Percentiles rank a stretch among this genome's conserved stretches.
Evolutionary conservation across 2,888 invertebrate genomes (phyloP).

Genomic region (Argyra leucocephala): DNA sequence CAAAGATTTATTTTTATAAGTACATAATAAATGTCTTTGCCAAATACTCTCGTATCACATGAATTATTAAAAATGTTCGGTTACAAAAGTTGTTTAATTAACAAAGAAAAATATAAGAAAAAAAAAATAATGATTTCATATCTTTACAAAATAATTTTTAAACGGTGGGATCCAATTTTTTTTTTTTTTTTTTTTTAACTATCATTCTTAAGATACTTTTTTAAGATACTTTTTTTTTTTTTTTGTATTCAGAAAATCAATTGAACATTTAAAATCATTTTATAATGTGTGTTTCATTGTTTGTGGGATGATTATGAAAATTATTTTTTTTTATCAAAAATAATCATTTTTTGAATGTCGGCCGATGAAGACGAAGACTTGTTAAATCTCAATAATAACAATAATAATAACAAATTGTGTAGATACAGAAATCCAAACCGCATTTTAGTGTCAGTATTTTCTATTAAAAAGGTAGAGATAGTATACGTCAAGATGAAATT

Average conservation of each 20-base stretch:
- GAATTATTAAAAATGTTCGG: too few species aligned
- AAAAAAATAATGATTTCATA: too few species aligned
- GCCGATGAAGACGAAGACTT: background rate
- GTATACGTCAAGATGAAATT: background rate
- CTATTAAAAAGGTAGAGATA: background rate
- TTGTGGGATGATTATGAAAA: slow-evolving; percentile 1
- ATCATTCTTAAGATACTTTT: background rate
- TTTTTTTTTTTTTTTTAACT: background rate
- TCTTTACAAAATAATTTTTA: background rate
- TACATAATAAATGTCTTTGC: too few species aligned
- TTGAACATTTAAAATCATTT: slow-evolving; percentile 1
- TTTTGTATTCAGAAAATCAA: background rate
- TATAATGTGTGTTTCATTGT: background rate
- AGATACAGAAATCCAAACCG: too few species aligned
- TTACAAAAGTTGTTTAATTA: background rate
- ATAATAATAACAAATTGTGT: too few species aligned
- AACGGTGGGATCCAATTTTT: background rate
- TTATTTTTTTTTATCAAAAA: background rate
- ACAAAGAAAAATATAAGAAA: too few species aligned
- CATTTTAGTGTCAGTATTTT: background rate
- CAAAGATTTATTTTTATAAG: too few species aligned
- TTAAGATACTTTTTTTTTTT: too few species aligned
- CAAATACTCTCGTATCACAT: too few species aligned
- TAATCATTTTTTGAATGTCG: too few species aligned
- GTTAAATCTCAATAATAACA: background rate